A percentile compares a stretch with the other conserved stretches of the same genome.
phyloP scores from a whole-genome alignment of 2,888 invertebrate species.

The Caenorhabditis wallacei region DNA sequence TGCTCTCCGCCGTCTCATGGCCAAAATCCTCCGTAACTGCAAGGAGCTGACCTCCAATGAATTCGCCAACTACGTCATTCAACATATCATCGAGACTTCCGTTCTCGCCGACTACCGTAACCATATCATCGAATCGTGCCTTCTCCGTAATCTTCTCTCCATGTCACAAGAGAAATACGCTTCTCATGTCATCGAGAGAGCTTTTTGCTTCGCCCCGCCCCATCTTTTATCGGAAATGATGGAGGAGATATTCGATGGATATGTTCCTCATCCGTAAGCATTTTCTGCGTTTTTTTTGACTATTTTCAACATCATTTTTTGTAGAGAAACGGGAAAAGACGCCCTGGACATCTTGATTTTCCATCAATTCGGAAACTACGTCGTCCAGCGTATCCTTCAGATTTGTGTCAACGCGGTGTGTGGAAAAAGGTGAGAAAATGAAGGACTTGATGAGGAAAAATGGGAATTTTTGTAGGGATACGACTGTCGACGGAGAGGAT shows the following conservation, averaged over 20 bases:
- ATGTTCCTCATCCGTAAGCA: constrained; percentile 74
- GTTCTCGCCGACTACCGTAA: constrained; percentile 70
- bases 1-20: constrained; percentile 61
- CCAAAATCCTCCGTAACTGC: constrained; percentile 52
- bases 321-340: constrained; percentile 72
- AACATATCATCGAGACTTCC: constrained; percentile 73
- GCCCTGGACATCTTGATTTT: constrained; percentile 79
- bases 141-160: constrained; percentile 76
- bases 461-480: constrained; percentile 1
- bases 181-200: constrained; percentile 80
- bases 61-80: constrained; percentile 81
- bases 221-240: constrained; percentile 73
- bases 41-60: constrained; percentile 73
- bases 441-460: neutral
- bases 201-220: constrained; percentile 72
- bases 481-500: neutral
- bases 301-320: neutral
- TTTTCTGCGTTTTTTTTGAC: neutral
- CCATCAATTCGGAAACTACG: constrained; percentile 82
- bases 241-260: constrained; percentile 80
- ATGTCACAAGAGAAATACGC: constrained; percentile 81
- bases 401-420: constrained; percentile 3
- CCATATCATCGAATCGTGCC: constrained; percentile 74
- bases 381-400: constrained; percentile 79
- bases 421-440: neutral